These are phyloP conservation scores for Scaptomyza hsui DNA, from an alignment of 1,140 invertebrate species.

Conservation along the genomic window DNA sequence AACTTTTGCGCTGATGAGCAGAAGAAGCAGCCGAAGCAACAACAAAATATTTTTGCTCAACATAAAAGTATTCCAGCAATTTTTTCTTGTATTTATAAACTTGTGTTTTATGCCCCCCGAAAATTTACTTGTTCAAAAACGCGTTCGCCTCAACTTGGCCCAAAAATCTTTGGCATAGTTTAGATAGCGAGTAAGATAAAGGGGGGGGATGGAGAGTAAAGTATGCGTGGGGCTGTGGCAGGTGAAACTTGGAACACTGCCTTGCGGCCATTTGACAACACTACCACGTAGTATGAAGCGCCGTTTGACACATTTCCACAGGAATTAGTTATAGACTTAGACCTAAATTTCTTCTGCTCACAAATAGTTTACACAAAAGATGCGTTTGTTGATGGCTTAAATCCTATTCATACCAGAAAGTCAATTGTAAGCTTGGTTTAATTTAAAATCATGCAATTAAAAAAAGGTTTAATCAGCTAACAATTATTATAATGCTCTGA, in stretches of 20 bases:
- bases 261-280: background rate
- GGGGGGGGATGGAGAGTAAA: background rate
- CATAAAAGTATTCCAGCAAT: constrained; percentile 39
- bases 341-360: background rate
- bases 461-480: too few relatives aligned
- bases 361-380: background rate
- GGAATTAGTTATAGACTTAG: background rate
- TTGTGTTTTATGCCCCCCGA: constrained; percentile 15
- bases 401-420: too few relatives aligned
- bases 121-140: constrained; percentile 14
- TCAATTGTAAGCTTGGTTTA: too few relatives aligned
- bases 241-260: background rate
- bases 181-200: background rate
- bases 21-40: constrained; percentile 3
- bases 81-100: constrained; percentile 32
- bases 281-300: background rate
- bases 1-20: constrained; percentile 19
- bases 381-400: too few relatives aligned
- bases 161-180: constrained; percentile 63
- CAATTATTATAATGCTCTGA: too few relatives aligned
- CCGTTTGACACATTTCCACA: background rate
- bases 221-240: background rate
- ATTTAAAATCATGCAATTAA: too few relatives aligned
- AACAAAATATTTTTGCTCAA: constrained; percentile 36
- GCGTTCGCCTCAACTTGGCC: background rate